Conservation (phyloP, 2,113 vertebrate genomes). For the Gambusia holbrooki region DNA sequence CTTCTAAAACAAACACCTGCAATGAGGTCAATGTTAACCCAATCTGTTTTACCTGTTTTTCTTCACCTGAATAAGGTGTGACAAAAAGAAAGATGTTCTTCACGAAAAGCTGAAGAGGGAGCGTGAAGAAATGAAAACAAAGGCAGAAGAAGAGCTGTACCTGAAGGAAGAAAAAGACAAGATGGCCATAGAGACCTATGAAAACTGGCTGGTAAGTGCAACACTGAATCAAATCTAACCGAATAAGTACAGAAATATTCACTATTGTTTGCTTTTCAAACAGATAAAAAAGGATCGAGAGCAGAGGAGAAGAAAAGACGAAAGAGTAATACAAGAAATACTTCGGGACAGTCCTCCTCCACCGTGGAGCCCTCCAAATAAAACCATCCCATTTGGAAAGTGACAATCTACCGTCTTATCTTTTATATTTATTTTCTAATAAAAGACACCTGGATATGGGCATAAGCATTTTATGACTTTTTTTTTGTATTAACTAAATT, state of each 20-base stretch:
- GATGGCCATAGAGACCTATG: slow-evolving; percentile 86
- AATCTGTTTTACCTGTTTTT: slow-evolving; percentile 2
- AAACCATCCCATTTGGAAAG: slow-evolving; percentile 81
- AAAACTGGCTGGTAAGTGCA: slow-evolving; percentile 89
- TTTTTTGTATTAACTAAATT: not conserved
- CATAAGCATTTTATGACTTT: not conserved
- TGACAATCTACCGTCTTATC: slow-evolving; percentile 51
- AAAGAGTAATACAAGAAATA: slow-evolving; percentile 77
- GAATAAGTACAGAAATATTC: not conserved
- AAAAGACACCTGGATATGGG: not conserved
- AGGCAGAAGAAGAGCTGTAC: slow-evolving; percentile 80
- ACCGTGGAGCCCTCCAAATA: slow-evolving; percentile 92
- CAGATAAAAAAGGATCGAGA: slow-evolving; percentile 87
- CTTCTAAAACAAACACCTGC: not conserved
- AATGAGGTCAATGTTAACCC: not conserved
- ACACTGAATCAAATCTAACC: not conserved
- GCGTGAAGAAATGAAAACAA: slow-evolving; percentile 70
- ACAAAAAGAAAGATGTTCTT: slow-evolving; percentile 84
- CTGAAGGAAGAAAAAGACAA: slow-evolving; percentile 86
- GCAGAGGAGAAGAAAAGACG: slow-evolving; percentile 80
- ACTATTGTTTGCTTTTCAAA: slow-evolving; percentile 17
- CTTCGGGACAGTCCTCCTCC: slow-evolving; percentile 73
- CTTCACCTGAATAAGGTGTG: slow-evolving; percentile 78
- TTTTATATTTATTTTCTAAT: not conserved
- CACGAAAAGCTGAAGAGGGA: slow-evolving; percentile 80